phyloP scores from a whole-genome alignment of 1,140 invertebrate species.

The Anoplophora glabripennis region DNA sequence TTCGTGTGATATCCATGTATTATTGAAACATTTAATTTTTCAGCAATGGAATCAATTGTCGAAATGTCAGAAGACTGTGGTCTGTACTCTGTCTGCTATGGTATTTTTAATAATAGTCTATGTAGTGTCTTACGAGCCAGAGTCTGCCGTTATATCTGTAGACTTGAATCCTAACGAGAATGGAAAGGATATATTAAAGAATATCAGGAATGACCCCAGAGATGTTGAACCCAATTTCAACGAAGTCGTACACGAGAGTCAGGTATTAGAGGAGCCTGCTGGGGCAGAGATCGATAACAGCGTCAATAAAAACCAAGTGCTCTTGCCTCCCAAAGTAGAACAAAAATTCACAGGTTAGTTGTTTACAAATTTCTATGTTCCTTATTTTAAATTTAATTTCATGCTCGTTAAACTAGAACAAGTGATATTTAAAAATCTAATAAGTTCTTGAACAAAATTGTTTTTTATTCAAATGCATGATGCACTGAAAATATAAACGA shows the following conservation, averaged over 20 bases:
- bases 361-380: neutral
- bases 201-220: constrained; percentile 27
- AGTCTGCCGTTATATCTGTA: constrained; percentile 43
- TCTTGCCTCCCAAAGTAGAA: constrained; percentile 27
- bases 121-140: constrained; percentile 50
- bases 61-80: constrained; percentile 73
- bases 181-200: constrained; percentile 30
- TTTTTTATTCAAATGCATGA: too few species aligned
- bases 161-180: constrained; percentile 40
- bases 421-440: neutral
- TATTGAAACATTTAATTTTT: constrained; percentile 37
- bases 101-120: constrained; percentile 57
- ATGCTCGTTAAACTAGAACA: neutral
- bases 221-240: constrained; percentile 24
- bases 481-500: too few species aligned
- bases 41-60: constrained; percentile 82
- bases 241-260: constrained; percentile 29
- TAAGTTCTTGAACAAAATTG: neutral
- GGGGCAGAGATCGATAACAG: constrained; percentile 32
- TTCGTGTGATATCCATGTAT: constrained; percentile 11
- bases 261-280: constrained; percentile 43
- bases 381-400: constrained; percentile 8
- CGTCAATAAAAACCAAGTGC: constrained; percentile 33
- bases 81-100: constrained; percentile 60
- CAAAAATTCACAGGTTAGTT: constrained; percentile 25